phyloP scores from a whole-genome alignment of 2,888 invertebrate species.

The Cyaniris semiargus region DNA sequence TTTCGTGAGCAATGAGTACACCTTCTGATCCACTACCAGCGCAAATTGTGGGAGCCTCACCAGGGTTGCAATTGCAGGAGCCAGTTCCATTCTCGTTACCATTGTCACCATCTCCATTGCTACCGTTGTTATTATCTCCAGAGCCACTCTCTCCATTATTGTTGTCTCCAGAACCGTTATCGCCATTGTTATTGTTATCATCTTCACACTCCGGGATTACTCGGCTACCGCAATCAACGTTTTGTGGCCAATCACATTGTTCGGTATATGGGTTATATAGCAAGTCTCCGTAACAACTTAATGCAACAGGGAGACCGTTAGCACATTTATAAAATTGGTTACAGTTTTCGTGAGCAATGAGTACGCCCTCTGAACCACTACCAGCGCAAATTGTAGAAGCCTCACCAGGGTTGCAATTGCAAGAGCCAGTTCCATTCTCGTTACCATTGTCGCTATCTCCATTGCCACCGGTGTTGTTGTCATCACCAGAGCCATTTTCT shows the following conservation, averaged over 20 bases:
- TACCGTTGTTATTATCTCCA: slow-evolving; percentile 18
- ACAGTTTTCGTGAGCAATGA: slow-evolving; percentile 42
- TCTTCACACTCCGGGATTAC: slow-evolving; percentile 33
- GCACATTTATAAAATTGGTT: slow-evolving; percentile 47
- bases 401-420: slow-evolving; percentile 48
- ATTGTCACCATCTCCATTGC: slow-evolving; percentile 30
- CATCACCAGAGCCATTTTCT: neutral
- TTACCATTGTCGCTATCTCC: slow-evolving; percentile 33
- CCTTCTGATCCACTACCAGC: slow-evolving; percentile 34
- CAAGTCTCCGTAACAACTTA: slow-evolving; percentile 41
- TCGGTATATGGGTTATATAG: slow-evolving; percentile 44
- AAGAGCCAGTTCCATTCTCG: slow-evolving; percentile 37
- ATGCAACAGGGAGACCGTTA: slow-evolving; percentile 43
- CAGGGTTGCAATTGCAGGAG: slow-evolving; percentile 47
- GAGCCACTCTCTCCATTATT: slow-evolving; percentile 15
- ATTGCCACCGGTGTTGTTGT: slow-evolving; percentile 25
- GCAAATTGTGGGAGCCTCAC: slow-evolving; percentile 41
- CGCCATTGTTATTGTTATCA: slow-evolving; percentile 24
- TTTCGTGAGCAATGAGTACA: slow-evolving; percentile 37
- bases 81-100: slow-evolving; percentile 35
- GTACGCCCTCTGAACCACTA: slow-evolving; percentile 31
- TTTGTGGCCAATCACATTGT: slow-evolving; percentile 34
- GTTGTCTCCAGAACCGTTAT: slow-evolving; percentile 26
- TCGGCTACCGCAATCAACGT: slow-evolving; percentile 36
- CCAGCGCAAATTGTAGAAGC: slow-evolving; percentile 38